These are phyloP conservation scores for Archocentrus centrarchus DNA, from an alignment of 2,113 vertebrate species.

Conservation along the genomic window DNA sequence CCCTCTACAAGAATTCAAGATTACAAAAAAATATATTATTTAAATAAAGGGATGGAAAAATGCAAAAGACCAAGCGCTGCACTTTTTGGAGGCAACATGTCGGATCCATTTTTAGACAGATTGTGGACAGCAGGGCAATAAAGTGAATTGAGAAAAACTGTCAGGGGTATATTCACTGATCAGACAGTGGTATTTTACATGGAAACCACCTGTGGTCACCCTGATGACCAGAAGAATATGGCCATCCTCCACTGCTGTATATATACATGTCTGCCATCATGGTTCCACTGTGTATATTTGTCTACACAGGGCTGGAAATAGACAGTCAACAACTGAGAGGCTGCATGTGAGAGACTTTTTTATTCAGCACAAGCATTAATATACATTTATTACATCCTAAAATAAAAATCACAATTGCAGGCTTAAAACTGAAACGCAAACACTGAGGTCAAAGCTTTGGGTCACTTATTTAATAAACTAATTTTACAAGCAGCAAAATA, in stretches of 20 bases:
- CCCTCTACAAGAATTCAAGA: conserved; percentile 37
- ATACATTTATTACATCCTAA: conserved; percentile 13
- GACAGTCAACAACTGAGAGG: conserved; percentile 54
- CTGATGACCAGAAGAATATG: conserved; percentile 58
- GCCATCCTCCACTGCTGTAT: conserved; percentile 34
- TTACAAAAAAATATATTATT: conserved; percentile 43
- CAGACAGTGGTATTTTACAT: conserved; percentile 64
- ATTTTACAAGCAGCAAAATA: conserved; percentile 34
- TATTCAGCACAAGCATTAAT: conserved; percentile 34
- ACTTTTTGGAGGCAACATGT: conserved; percentile 46
- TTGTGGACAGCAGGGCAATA: conserved; percentile 51
- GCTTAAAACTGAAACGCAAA: conserved; percentile 41
- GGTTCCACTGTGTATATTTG: conserved; percentile 69
- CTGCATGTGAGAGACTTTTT: conserved; percentile 43
- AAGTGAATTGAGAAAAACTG: conserved; percentile 60
- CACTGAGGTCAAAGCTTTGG: conserved; percentile 13
- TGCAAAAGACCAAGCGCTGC: conserved; percentile 57
- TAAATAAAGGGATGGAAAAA: conserved; percentile 64
- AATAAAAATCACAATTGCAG: conserved; percentile 38
- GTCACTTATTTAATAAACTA: conserved; percentile 24
- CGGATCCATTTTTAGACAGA: conserved; percentile 60
- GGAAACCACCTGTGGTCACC: conserved; percentile 71
- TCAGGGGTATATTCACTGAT: conserved; percentile 58
- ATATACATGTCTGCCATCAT: conserved; percentile 44
- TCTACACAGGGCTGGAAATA: conserved; percentile 52